Conservation (phyloP, 2,888 invertebrate species). For the Lathronympha strigana region DNA sequence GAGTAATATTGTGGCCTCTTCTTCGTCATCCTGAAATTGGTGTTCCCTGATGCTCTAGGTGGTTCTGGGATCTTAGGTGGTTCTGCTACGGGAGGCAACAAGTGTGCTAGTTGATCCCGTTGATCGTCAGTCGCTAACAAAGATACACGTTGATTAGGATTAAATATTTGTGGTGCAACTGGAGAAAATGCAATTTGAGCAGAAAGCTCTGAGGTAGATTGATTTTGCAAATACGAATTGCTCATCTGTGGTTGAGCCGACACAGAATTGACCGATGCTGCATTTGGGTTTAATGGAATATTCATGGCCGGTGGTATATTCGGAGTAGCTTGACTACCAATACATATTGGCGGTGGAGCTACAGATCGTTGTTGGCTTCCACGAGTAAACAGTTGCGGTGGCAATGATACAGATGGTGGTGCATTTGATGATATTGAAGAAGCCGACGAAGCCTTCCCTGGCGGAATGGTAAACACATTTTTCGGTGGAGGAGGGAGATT, state of each 20-base stretch:
- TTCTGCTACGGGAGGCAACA: constrained; percentile 45
- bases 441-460: not conserved
- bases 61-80: constrained; percentile 63
- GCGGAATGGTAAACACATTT: not conserved
- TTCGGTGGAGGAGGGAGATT: not conserved
- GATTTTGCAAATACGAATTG: constrained; percentile 46
- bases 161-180: constrained; percentile 13
- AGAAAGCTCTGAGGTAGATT: constrained; percentile 18
- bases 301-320: not conserved
- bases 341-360: constrained; percentile 5
- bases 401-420: not conserved
- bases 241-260: constrained; percentile 48
- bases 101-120: constrained; percentile 2
- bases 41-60: constrained; percentile 63
- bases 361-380: not conserved
- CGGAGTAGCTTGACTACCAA: not conserved
- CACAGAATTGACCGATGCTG: not conserved
- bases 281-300: not conserved
- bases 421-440: not conserved
- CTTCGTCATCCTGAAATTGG: constrained; percentile 72
- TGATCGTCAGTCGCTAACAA: constrained; percentile 19
- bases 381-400: no score
- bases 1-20: constrained; percentile 78
- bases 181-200: constrained; percentile 17
- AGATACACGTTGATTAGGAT: constrained; percentile 19